Base-by-base conservation (phyloP, 2,113 vertebrate species). In the Nyctereutes procyonoides region DNA sequence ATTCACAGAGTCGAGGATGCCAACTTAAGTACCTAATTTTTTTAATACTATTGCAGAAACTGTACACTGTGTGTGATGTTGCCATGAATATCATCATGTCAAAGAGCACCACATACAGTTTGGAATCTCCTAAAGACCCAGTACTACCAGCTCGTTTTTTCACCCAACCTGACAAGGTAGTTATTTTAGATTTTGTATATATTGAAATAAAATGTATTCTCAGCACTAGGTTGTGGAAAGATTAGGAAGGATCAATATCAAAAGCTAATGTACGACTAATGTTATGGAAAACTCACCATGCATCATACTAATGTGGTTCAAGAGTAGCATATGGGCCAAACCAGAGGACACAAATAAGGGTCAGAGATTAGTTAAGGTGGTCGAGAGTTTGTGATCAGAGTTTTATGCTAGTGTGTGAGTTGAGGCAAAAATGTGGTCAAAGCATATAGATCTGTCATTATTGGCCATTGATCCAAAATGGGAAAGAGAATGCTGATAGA, bases 81-180 rank as follows among this genome's bases (percentile, higher is more conserved):
- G 99, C 99, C 98, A 99, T 99, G 99, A 99, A 99, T 98, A 99
- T 99, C 82, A 99, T 99, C 96, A 99, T 99, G 98, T 99, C 99
- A 87, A 99, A 99, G 98, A 99, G 99, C 97, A 99, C 99, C 97
- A 99, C 99, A 2, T 99, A 99, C 98, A 99, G 99, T 98, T 99
- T 99, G 98, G 99, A 99, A 98, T 99, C 99, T 4, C 99, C 99
- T 32, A 99, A 99, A 99, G 99, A 99, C 98, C 99, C 99, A 0
- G 99, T 99, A 63, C 98, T 99, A 88, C 99, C 99, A 58, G 99
- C 99, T 32, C 98, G 99, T 92, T 99, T 99, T 96, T 99, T 99
- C 98, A 99, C 99, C 97, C 99, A 99, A 90, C 99, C 99, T 35
- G 99, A 99, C 98, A 99, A 99, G 99, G 99, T 99, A 97, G 51